Evolutionary conservation across 2,797 vertebrate genomes (phyloP).

Genomic region (Ctenopoma kingsleyae): DNA sequence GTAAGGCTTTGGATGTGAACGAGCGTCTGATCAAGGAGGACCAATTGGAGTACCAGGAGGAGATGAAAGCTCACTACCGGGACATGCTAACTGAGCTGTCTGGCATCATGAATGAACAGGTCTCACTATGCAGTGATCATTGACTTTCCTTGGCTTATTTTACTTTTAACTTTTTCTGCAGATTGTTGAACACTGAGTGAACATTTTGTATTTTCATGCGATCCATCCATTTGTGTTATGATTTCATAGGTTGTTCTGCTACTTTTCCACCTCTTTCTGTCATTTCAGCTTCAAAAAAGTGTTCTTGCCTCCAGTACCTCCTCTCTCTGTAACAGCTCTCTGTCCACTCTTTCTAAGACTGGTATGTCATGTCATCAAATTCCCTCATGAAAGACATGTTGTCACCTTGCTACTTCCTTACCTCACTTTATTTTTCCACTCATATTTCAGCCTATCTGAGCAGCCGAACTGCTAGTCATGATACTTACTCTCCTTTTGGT

Average conservation of each 20-base stretch:
- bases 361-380: slow-evolving; percentile 64
- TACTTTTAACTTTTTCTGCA: neutral
- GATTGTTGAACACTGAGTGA: slow-evolving; percentile 24
- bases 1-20: slow-evolving; percentile 95
- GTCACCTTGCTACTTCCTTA: slow-evolving; percentile 23
- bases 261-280: slow-evolving; percentile 42
- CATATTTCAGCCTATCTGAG: neutral
- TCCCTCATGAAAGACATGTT: slow-evolving; percentile 32
- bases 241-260: slow-evolving; percentile 11
- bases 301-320: slow-evolving; percentile 59
- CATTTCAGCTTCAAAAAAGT: slow-evolving; percentile 70
- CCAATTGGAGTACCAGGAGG: slow-evolving; percentile 98
- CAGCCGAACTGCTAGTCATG: slow-evolving; percentile 1
- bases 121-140: slow-evolving; percentile 61
- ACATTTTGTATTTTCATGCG: slow-evolving; percentile 28
- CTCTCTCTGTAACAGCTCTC: slow-evolving; percentile 74
- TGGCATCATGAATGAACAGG: slow-evolving; percentile 96
- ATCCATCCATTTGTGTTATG: slow-evolving; percentile 23
- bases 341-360: slow-evolving; percentile 71
- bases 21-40: slow-evolving; percentile 98
- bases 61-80: slow-evolving; percentile 96
- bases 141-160: slow-evolving; percentile 2
- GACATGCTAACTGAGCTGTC: slow-evolving; percentile 96
- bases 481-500: slow-evolving; percentile 6
- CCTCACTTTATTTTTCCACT: neutral